Evolutionary conservation across 2,888 invertebrate genomes (phyloP), one percentile per base, ranked within the genome.

Genomic region (Litoditis marina): DNA sequence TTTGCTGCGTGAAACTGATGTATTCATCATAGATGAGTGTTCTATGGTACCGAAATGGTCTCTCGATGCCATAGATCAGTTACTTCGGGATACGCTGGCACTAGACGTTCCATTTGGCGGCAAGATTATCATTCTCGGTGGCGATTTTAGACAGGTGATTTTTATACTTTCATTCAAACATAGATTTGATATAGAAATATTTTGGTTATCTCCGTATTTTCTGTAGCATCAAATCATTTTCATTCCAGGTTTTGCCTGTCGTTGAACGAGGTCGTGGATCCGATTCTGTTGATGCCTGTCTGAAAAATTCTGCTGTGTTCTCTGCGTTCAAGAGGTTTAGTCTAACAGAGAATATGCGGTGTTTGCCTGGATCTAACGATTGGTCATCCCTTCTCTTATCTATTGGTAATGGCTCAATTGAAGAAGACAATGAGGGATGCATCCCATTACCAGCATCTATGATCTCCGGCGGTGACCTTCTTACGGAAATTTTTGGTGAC

Each of bases 41-140:
- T 55, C 65, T 16, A 68, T 69, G 69, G 19, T 25, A 22, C 60
- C 66, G 5, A 51, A 62, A 36, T 6, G 42, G 0, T 32, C 58
- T 8, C 47, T 69, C 28, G 54, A 63, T 11, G 54, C 65, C 5
- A 46, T 60, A 8, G 60, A 65, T 51, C 25, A 31, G 1, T 30
- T 65, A 3, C 54, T 69, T 8, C 39, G 60, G 27, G 69, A 69
- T 19, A 63, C 50, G 8, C 7, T 50, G n/a, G 44, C 22, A 8
- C 46, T 51, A 42, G 0, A 19, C 5, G n/a, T n/a, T n/a, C 67
- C 65, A 2, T 67, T 70, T 50, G 70, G 65, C 13, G 65, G 67
- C 16, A 57, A 63, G 46, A 31, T 32, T 0, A 30, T 69, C 0
- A 32, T 69, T 5, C 11, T 65, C 0, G 69, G 69, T 8, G 69